These are phyloP conservation scores for Sander vitreus DNA, from an alignment of 2,113 vertebrate genomes.

Conservation along the genomic window DNA sequence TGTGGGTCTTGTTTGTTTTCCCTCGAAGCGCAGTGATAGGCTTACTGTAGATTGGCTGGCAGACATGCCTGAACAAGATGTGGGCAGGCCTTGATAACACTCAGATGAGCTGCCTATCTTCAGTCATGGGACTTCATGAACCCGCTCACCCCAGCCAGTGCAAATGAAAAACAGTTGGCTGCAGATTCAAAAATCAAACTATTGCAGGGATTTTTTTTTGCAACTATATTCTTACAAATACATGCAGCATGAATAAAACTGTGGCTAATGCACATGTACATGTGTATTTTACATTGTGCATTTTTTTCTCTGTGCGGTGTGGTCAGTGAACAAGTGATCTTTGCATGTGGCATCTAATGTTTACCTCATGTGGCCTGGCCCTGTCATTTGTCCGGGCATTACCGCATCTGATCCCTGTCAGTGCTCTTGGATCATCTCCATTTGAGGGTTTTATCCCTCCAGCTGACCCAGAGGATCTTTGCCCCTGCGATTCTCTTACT, in stretches of 20 bases:
- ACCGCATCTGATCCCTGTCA: slow-evolving; percentile 53
- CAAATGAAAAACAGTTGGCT: slow-evolving; percentile 68
- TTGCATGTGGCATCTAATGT: slow-evolving; percentile 43
- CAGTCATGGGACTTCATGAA: slow-evolving; percentile 72
- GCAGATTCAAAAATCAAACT: slow-evolving; percentile 46
- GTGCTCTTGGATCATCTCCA: slow-evolving; percentile 40
- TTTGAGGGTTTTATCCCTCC: slow-evolving; percentile 50
- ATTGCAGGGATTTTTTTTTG: slow-evolving; percentile 25
- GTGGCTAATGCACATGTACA: neutral
- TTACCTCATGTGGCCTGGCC: slow-evolving; percentile 56
- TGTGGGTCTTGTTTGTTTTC: slow-evolving; percentile 74
- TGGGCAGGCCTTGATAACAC: slow-evolving; percentile 71
- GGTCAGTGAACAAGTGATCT: slow-evolving; percentile 10
- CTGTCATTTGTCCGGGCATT: slow-evolving; percentile 52
- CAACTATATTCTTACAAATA: neutral
- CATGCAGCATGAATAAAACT: neutral
- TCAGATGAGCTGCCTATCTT: slow-evolving; percentile 74
- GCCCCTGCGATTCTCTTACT: slow-evolving; percentile 48
- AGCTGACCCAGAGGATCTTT: slow-evolving; percentile 53
- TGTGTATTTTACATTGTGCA: slow-evolving; percentile 31
- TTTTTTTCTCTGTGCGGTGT: neutral
- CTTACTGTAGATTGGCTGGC: slow-evolving; percentile 63
- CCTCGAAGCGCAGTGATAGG: slow-evolving; percentile 61
- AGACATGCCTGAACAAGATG: slow-evolving; percentile 79
- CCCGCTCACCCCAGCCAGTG: slow-evolving; percentile 61